A percentile compares a stretch with the other conserved stretches of the same genome.
Evolutionary conservation across 2,797 vertebrate genomes (phyloP).

Genomic region (Pogonophryne albipinna): DNA sequence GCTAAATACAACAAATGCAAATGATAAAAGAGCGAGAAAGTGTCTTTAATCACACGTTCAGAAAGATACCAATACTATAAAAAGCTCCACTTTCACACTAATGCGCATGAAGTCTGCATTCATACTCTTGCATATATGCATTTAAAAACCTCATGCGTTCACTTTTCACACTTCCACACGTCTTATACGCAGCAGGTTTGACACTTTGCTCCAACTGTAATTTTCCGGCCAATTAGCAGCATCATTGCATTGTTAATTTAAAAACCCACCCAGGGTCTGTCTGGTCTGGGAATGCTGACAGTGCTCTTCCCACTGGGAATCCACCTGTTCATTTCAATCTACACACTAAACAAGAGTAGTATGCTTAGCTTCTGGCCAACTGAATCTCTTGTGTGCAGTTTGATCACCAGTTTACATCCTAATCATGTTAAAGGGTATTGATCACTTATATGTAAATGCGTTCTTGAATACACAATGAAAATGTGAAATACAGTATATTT

Average conservation of each 20-base stretch:
- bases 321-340: slow-evolving; percentile 60
- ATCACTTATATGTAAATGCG: background rate
- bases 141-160: slow-evolving; percentile 4
- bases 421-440: background rate
- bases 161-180: slow-evolving; percentile 40
- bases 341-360: slow-evolving; percentile 18
- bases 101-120: background rate
- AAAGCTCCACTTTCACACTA: slow-evolving; percentile 28
- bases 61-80: slow-evolving; percentile 1
- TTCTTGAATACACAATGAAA: background rate
- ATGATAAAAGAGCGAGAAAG: no score
- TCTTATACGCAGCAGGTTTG: slow-evolving; percentile 37
- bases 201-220: slow-evolving; percentile 55
- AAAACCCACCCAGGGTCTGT: slow-evolving; percentile 15
- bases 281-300: slow-evolving; percentile 39
- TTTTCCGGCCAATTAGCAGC: slow-evolving; percentile 69
- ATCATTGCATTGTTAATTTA: slow-evolving; percentile 41
- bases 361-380: background rate
- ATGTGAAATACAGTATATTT: background rate
- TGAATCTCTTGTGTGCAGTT: slow-evolving; percentile 9
- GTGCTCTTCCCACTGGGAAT: slow-evolving; percentile 49
- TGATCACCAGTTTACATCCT: background rate
- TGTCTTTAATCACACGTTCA: no score
- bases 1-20: no score
- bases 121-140: slow-evolving; percentile 15